Evolutionary conservation across 2,888 invertebrate species (phyloP).

Genomic region (Nemotelus pantherinus): DNA sequence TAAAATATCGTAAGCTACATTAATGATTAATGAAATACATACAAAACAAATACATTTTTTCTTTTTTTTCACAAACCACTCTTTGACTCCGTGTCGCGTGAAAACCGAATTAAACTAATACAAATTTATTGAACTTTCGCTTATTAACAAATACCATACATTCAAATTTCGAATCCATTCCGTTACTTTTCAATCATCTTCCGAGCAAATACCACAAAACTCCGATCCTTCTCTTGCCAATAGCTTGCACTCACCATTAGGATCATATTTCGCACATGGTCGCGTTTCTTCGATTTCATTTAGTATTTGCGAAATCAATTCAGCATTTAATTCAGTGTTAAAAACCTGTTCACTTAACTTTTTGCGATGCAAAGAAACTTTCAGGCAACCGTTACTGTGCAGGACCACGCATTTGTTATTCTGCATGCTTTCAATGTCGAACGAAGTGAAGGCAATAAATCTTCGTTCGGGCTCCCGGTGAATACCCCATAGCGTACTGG

Average conservation of each 20-base stretch:
- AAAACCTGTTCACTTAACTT: constrained; percentile 18
- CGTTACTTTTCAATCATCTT: not conserved
- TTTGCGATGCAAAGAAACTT: not conserved
- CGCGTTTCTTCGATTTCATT: constrained; percentile 33
- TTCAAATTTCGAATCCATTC: not conserved
- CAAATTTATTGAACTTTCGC: too few species aligned
- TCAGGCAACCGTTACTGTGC: constrained; percentile 10
- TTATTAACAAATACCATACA: not conserved
- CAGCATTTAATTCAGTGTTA: constrained; percentile 7
- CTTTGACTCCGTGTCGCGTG: too few species aligned
- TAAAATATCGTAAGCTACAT: too few species aligned
- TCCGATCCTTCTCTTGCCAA: not conserved
- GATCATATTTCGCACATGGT: not conserved
- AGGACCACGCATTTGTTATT: constrained; percentile 42
- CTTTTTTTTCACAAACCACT: too few species aligned
- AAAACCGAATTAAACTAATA: too few species aligned
- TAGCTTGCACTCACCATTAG: not conserved
- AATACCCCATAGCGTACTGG: constrained; percentile 50
- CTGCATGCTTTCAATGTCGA: constrained; percentile 40
- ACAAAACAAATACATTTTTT: too few species aligned
- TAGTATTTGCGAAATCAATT: constrained; percentile 32
- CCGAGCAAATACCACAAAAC: not conserved
- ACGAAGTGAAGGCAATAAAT: constrained; percentile 48
- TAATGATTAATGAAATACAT: too few species aligned
- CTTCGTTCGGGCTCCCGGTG: constrained; percentile 48